A percentile compares a stretch with the other conserved stretches of the same genome.
Evolutionary conservation across 1,140 invertebrate species (phyloP).

Genomic region (Formica exsecta): DNA sequence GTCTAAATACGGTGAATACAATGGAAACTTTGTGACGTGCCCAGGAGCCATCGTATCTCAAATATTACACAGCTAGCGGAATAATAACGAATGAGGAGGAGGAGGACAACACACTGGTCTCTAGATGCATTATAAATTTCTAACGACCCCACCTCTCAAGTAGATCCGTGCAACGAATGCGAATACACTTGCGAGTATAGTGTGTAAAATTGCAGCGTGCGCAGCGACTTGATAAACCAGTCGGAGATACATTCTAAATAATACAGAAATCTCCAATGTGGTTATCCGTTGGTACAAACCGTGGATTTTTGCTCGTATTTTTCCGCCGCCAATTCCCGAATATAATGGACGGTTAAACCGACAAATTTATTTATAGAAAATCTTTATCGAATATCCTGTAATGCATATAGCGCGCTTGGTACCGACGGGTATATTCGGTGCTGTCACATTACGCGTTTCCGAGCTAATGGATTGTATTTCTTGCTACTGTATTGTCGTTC

Average conservation of each 20-base stretch:
- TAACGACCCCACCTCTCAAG: neutral
- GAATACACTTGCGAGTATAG: neutral
- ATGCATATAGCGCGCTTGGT: neutral
- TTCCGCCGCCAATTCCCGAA: neutral
- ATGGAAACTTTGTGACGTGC: slow-evolving; percentile 48
- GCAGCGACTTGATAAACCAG: neutral
- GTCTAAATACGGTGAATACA: slow-evolving; percentile 45
- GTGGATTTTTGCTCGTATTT: neutral
- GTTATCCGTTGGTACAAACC: neutral
- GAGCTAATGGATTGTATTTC: slow-evolving; percentile 45
- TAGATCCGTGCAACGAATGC: neutral
- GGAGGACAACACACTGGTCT: neutral
- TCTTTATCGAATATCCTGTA: slow-evolving; percentile 12
- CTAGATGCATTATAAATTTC: slow-evolving; percentile 59
- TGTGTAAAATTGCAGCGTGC: neutral
- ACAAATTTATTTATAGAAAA: slow-evolving; percentile 39
- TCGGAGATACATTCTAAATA: neutral
- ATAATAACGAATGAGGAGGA: slow-evolving; percentile 40
- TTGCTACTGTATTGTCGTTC: slow-evolving; percentile 22
- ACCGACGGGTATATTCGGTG: slow-evolving; percentile 12
- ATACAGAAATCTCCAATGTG: neutral
- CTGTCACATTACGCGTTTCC: slow-evolving; percentile 37
- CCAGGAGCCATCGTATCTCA: slow-evolving; percentile 25
- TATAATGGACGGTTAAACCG: neutral
- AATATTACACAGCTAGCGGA: slow-evolving; percentile 45